Evolutionary conservation across 2,797 vertebrate genomes (phyloP).

Genomic region (Amblyopsis hoosieri): DNA sequence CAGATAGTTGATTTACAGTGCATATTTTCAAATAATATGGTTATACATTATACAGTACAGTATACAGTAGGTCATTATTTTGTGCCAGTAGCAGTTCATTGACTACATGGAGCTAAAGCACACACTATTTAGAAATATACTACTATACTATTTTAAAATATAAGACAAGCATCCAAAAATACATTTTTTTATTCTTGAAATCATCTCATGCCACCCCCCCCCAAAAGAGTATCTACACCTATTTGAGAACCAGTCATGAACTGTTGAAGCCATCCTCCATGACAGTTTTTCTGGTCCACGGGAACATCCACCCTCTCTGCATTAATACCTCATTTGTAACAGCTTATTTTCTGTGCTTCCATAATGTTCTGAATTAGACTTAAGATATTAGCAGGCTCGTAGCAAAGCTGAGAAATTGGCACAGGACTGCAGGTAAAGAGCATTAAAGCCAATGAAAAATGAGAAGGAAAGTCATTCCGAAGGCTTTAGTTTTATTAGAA

Average conservation of each 20-base stretch:
- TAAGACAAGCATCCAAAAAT: no score
- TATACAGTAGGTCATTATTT: no score
- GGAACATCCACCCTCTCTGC: conserved; percentile 50
- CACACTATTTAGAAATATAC: no score
- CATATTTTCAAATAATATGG: no score
- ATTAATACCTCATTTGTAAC: conserved; percentile 69
- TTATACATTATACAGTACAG: no score
- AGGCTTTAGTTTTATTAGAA: conserved; percentile 74
- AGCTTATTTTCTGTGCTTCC: conserved; percentile 50
- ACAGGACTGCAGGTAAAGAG: conserved; percentile 66
- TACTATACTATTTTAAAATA: no score
- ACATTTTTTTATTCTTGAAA: no score
- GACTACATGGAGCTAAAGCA: no score
- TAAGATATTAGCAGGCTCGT: conserved; percentile 64
- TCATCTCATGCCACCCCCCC: no score
- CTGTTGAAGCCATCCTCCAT: conserved; percentile 11
- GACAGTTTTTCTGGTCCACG: conserved; percentile 50
- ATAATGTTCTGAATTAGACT: conserved; percentile 61
- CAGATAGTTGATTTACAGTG: no score
- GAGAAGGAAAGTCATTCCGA: conserved; percentile 61
- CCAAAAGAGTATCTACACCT: no score
- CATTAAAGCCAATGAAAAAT: conserved; percentile 76
- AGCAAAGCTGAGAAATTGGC: conserved; percentile 61
- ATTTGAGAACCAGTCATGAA: not conserved
- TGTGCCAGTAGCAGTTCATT: no score